Evolutionary conservation across 2,888 invertebrate species (phyloP), one percentile per base, ranked within the genome.

Genomic region (Steinernema carpocapsae): DNA sequence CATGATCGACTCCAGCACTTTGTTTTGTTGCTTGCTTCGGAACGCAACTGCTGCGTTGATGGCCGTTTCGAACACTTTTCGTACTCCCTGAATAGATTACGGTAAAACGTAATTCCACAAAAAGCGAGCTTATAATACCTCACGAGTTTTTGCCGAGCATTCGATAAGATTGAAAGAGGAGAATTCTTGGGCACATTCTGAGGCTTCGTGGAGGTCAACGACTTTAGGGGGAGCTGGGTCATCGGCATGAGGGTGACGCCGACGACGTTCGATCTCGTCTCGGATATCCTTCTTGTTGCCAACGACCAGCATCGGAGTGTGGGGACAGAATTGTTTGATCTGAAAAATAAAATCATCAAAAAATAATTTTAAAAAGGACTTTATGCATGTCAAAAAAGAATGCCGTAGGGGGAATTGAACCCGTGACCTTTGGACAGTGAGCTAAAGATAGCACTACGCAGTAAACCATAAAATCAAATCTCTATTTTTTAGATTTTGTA

Each of bases 201-300:
- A 43, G 12, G 78, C 78, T 56, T 79, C 78, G 14, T 59, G 45
- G 17, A 72, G 46, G 14, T 45, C 37, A 17, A 79, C 75, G 24
- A 70, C 42, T n/a, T 70, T 37, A 10, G 52, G 56, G 37, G 64
- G 43, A 43, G 43, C 37, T 17, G 64, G 56, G 22, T 19, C 26
- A 10, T 59, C 19, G 42, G 26, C 17, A 32, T 14, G 51, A 19
- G 42, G 14, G 43, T 71, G 72, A 12, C 72, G 48, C 14, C 29
- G 48, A 24, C 72, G 59, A 17, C 74, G 72, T 22, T 45, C 48
- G 10, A 42, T 42, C 14, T 70, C 70, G 42, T 71, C 59, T n/a
- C 79, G 79, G 26, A 80, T 76, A 72, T 79, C 79, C 37, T 80
- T 80, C 64, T 79, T 79, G 77, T 78, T 78, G 64, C 79, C 79